Evolutionary conservation across 92 coral and sea anemone genomes (phyloP), one percentile per base, ranked within the genome.

Genomic region (Zoanthus gigantus): DNA sequence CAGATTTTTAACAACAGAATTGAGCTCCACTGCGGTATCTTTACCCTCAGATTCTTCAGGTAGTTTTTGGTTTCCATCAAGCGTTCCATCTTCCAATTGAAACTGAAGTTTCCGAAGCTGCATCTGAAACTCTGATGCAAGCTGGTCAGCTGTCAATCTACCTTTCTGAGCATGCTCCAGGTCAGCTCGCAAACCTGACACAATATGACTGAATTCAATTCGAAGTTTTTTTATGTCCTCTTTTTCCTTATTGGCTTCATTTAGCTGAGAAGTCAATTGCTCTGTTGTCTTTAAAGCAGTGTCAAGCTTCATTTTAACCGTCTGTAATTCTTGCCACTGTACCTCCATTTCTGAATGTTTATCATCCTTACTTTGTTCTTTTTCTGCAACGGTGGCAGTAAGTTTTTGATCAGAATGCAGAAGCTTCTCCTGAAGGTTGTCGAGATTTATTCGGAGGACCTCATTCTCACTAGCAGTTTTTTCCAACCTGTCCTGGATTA

Each of bases 151-250:
- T 2, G 93, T 94, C 50, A 91, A 79, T 82, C 92, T 92, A 48
- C 94, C 97, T 68, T 91, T 71, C 46, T 90, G 92, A 2, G 94
- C 95, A 72, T 92, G 90, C 60, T 95, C 95, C 66, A 96, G 63
- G 77, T 96, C 99, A 1, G 94, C 94, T 30, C 99, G 92, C 45
- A 96, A 91, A 12, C 99, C 95, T 45, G 98, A 92, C 34, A 96
- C 97, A 80, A 96, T 96, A 78, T 96, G 98, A 80, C 88, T 94
- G 74, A 96, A 96, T 48, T 95, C 90, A 31, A 80, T 76, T 83
- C 94, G 87, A 23, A 96, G 96, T 46, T 84, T 90, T 12, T 91
- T 89, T 71, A 95, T 86, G 58, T 93, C 95, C 54, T 88, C 94
- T 57, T 90, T 88, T 69, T 87, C 94, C 53, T 89, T 85, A 13